Evolutionary conservation across 2,888 invertebrate genomes (phyloP), one percentile per base, ranked within the genome.

Genomic region (Apodemia mormo): DNA sequence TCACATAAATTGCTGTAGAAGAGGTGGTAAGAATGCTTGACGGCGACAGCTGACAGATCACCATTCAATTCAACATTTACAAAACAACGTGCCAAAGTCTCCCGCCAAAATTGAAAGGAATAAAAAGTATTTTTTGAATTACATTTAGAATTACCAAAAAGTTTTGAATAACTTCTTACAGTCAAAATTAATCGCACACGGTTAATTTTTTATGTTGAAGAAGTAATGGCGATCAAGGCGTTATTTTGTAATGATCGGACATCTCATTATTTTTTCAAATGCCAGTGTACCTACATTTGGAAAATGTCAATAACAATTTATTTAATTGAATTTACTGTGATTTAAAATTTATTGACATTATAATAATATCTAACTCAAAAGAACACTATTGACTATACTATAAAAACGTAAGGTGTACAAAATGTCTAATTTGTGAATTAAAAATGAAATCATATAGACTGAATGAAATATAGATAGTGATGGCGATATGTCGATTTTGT

Each of bases 21-120:
- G 80, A 84, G 82, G 85, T 84, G 82, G 84, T 82, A 84, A 87
- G 85, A 85, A 87, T 85, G 83, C 84, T 87, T 85, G 82, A 78
- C 80, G 86, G 82, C 87, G 88, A 87, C 89, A 88, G 86, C 81
- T 87, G 89, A 90, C 91, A 89, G 90, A 82, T 87, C 82, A 84
- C 83, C 81, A 82, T 88, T 85, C 82, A 83, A 82, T 88, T 85
- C 82, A 83, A 86, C 84, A 82, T 83, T 80, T 77, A 78, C 76
- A 73, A 79, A 78, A 76, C 78, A 85, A 84, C 83, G 83, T 87
- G 89, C 84, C 86, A 86, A 84, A 78, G 30, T 79, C 85, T 89
- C 90, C 91, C 91, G 91, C 91, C 91, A 91, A 90, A 89, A 87
- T 86, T 86, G 84, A 88, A 88, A 84, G 85, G 81, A 83, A 85